Conservation (phyloP, 2,113 vertebrate species). For the Emberiza fucata region DNA sequence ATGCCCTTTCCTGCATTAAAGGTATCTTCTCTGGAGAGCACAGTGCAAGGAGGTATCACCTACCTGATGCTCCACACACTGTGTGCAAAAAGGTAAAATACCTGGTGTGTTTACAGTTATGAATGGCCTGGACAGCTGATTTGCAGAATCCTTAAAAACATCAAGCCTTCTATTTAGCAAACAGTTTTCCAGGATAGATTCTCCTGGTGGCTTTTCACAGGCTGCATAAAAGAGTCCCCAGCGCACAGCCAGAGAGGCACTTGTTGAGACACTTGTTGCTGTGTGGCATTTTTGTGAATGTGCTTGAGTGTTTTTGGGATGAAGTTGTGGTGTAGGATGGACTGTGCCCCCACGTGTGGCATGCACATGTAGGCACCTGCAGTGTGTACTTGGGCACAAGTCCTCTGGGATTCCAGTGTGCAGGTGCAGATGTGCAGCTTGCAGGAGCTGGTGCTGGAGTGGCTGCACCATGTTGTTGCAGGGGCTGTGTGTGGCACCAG, state of each 20-base stretch:
- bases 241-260: accelerated
- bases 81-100: neutral
- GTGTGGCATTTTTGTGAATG: neutral
- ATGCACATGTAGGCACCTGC: accelerated
- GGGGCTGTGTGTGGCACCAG: neutral
- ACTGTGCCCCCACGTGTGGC: neutral
- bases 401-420: neutral
- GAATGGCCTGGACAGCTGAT: neutral
- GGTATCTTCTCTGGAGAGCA: neutral
- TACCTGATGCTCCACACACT: neutral
- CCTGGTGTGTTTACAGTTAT: neutral
- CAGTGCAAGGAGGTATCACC: neutral
- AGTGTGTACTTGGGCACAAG: neutral
- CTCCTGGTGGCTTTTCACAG: neutral
- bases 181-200: neutral
- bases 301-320: neutral
- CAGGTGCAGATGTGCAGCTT: neutral
- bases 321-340: neutral
- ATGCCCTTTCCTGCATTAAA: neutral
- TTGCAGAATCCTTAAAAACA: neutral
- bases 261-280: neutral
- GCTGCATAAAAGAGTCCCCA: neutral
- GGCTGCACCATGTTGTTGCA: accelerated
- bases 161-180: neutral
- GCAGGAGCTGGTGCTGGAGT: neutral